Percentiles rank a stretch among this genome's conserved stretches.
These are phyloP conservation scores for Drosophila barbarae DNA, from an alignment of 2,888 invertebrate species.

Conservation along the genomic window DNA sequence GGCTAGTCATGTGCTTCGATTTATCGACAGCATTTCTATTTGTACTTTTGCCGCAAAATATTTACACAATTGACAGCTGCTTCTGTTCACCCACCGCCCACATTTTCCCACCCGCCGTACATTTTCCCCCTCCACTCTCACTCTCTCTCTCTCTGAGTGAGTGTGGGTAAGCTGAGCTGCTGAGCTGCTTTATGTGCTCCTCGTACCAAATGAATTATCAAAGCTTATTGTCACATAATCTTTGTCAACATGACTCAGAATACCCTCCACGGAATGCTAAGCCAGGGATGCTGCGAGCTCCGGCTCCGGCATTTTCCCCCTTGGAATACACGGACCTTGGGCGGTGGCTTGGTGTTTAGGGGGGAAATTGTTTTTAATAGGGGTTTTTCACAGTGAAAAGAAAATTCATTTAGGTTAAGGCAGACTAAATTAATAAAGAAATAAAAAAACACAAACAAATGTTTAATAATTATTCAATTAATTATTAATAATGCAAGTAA, in stretches of 20 bases:
- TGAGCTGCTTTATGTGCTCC: constrained; percentile 24
- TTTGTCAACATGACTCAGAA: constrained; percentile 52
- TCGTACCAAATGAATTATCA: constrained; percentile 54
- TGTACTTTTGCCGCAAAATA: constrained; percentile 70
- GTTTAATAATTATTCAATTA: background rate
- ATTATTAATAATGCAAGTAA: background rate
- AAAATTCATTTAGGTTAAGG: background rate
- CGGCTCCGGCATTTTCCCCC: background rate
- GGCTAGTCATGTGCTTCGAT: constrained; percentile 68
- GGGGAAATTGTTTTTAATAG: constrained; percentile 3
- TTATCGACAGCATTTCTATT: constrained; percentile 66
- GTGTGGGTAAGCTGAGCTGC: constrained; percentile 15
- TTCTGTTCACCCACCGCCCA: constrained; percentile 27
- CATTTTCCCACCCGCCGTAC: background rate
- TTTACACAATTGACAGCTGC: constrained; percentile 72
- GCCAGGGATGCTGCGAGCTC: constrained; percentile 21
- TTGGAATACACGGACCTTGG: background rate
- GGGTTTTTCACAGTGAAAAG: no score
- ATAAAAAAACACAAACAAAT: background rate
- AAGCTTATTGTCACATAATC: constrained; percentile 72
- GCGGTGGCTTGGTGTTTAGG: background rate
- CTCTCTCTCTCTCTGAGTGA: background rate
- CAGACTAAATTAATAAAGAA: background rate
- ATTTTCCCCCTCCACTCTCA: background rate
- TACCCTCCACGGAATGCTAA: constrained; percentile 25